These are phyloP conservation scores for Aricia agestis DNA, from an alignment of 1,140 invertebrate genomes.

Conservation along the genomic window DNA sequence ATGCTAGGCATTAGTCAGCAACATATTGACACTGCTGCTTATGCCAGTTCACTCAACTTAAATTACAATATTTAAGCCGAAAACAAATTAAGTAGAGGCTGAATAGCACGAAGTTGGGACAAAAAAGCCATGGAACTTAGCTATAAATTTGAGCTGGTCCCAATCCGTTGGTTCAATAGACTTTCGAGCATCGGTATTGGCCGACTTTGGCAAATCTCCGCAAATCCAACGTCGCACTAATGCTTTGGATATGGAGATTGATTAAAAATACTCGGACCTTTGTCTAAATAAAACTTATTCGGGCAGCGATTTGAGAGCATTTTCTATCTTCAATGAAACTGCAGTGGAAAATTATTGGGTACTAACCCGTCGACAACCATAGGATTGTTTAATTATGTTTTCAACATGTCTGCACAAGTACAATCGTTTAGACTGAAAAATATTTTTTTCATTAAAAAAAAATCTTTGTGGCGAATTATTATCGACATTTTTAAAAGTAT, in stretches of 20 bases:
- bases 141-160: slow-evolving; percentile 36
- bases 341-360: too few species aligned
- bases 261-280: neutral
- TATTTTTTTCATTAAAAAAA: too few species aligned
- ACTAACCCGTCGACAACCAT: too few species aligned
- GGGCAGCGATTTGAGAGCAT: too few species aligned
- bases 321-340: too few species aligned
- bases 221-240: slow-evolving; percentile 29
- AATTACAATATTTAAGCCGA: slow-evolving; percentile 13
- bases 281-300: neutral
- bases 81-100: slow-evolving; percentile 15
- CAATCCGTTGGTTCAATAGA: slow-evolving; percentile 39
- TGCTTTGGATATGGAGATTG: slow-evolving; percentile 18
- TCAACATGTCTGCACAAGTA: too few species aligned
- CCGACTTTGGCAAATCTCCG: slow-evolving; percentile 33
- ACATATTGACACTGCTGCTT: neutral
- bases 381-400: too few species aligned
- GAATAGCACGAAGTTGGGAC: slow-evolving; percentile 16
- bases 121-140: slow-evolving; percentile 21
- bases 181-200: slow-evolving; percentile 38
- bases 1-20: too few species aligned
- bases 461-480: too few species aligned
- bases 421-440: too few species aligned
- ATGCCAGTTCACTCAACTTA: slow-evolving; percentile 2
- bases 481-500: too few species aligned